phyloP scores from a whole-genome alignment of 2,113 vertebrate genomes.

The Rhombomys opimus region DNA sequence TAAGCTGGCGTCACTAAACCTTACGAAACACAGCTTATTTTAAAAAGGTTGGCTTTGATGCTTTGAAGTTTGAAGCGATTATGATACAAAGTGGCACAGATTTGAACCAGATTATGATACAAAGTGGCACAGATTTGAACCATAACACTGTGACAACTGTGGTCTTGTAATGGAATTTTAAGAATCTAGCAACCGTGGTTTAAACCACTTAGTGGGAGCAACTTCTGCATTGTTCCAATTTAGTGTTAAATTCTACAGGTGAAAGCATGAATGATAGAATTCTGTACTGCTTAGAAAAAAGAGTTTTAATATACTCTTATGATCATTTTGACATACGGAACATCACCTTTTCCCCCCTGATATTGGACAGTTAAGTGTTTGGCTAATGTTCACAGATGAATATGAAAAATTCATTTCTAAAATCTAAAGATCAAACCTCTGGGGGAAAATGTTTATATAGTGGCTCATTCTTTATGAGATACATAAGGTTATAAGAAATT shows the following conservation, averaged over 20 bases:
- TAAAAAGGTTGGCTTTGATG: background rate
- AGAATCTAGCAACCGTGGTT: background rate
- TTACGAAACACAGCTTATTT: background rate
- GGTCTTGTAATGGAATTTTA: background rate
- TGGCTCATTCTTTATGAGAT: constrained; percentile 16
- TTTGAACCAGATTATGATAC: background rate
- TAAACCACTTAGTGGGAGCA: background rate
- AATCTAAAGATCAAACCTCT: background rate
- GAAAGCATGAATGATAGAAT: background rate
- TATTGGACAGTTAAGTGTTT: background rate
- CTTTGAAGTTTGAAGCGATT: background rate
- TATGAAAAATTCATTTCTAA: background rate
- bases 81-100: background rate
- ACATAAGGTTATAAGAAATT: background rate
- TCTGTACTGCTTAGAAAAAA: background rate
- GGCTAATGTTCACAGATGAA: background rate
- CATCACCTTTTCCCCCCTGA: background rate
- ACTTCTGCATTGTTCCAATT: background rate
- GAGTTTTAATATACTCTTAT: background rate
- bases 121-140: background rate
- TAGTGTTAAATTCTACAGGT: background rate
- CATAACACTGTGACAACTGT: background rate
- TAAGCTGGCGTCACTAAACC: background rate
- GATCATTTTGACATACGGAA: background rate
- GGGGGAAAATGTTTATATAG: background rate